These are phyloP conservation scores for Aricia agestis DNA, from an alignment of 1,140 invertebrate genomes.

Conservation along the genomic window DNA sequence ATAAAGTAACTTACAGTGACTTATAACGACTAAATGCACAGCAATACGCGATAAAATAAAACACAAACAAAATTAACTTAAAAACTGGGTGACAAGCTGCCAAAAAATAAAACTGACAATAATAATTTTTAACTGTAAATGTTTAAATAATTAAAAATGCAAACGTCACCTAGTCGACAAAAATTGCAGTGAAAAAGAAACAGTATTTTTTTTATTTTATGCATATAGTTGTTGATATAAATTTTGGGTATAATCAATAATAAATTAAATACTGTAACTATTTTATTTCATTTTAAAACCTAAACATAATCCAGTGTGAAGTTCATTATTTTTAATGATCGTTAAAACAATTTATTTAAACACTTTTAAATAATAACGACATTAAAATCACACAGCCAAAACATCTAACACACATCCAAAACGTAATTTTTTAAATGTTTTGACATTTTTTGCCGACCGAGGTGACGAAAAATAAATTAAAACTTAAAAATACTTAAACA, in stretches of 20 bases:
- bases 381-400: neutral
- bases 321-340: neutral
- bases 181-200: neutral
- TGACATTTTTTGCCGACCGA: neutral
- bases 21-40: slow-evolving; percentile 20
- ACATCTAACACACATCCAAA: neutral
- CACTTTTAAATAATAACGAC: neutral
- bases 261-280: no score
- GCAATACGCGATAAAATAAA: slow-evolving; percentile 9
- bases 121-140: neutral
- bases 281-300: neutral
- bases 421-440: neutral
- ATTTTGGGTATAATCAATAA: no score
- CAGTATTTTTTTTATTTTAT: neutral
- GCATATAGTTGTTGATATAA: no score
- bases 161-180: neutral
- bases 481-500: slow-evolving; percentile 28
- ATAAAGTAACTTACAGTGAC: neutral
- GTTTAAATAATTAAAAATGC: slow-evolving; percentile 11
- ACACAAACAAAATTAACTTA: slow-evolving; percentile 10
- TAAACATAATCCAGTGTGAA: neutral
- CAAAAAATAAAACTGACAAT: neutral
- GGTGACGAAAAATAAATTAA: slow-evolving; percentile 5
- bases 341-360: neutral
- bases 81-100: neutral